Percentiles rank a stretch among this genome's conserved stretches.
These are phyloP conservation scores for Amphipoea lucens DNA, from an alignment of 2,888 invertebrate species.

Conservation along the genomic window DNA sequence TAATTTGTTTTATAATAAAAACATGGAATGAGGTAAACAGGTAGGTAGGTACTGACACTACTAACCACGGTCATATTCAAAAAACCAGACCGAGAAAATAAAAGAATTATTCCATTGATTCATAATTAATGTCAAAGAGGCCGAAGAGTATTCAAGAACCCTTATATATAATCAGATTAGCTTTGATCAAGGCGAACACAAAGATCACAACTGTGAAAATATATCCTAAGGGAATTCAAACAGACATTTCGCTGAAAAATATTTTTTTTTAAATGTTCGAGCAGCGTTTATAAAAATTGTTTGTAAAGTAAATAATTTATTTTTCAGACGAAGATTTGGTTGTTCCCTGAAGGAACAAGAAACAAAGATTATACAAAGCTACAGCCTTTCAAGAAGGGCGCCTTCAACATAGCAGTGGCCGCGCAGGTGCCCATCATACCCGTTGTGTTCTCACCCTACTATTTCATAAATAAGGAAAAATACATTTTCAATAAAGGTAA, in stretches of 20 bases:
- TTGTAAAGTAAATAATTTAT: constrained; percentile 33
- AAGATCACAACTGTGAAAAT: constrained; percentile 87
- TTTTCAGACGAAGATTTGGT: constrained; percentile 91
- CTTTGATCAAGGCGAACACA: constrained; percentile 48
- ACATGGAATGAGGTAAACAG: background rate
- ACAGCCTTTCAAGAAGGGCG: constrained; percentile 93
- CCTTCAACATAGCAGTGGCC: constrained; percentile 92
- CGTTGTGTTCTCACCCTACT: constrained; percentile 92
- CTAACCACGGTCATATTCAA: background rate
- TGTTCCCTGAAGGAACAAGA: constrained; percentile 94
- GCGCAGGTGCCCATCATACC: constrained; percentile 92
- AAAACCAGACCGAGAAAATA: background rate
- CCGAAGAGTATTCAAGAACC: constrained; percentile 16
- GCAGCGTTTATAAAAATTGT: constrained; percentile 25
- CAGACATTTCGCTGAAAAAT: constrained; percentile 75
- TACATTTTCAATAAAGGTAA: constrained; percentile 79
- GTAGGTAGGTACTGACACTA: background rate
- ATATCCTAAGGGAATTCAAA: constrained; percentile 79
- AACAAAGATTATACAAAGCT: constrained; percentile 86
- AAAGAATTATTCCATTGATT: background rate
- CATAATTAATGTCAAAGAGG: background rate
- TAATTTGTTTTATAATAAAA: background rate
- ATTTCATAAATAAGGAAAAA: constrained; percentile 87
- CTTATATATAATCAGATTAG: constrained; percentile 33
- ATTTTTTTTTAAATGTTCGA: constrained; percentile 64